Base-by-base conservation (phyloP, 2,113 vertebrate species). In the Oreochromis tanganicae region DNA sequence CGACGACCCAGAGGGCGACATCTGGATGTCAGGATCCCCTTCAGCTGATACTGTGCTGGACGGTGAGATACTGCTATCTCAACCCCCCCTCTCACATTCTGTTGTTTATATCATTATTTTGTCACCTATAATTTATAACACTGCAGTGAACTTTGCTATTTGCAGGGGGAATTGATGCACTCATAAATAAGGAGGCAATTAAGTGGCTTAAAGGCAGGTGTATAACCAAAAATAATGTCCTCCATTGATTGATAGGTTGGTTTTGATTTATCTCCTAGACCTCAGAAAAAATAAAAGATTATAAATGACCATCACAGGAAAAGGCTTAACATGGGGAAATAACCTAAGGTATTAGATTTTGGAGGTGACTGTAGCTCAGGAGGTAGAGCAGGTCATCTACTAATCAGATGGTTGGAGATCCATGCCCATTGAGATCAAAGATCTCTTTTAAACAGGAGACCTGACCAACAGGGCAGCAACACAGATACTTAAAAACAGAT, bases 1-100 rank as follows among this genome's bases (percentile, higher is more conserved):
- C 21, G 97, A 98, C 48, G 97, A 99, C 14, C 97, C 97, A 0
- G 97, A 97, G 9, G 98, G 98, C 7, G 94, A 95, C 9, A 7
- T 95, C 8, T 99, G 98, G 98, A 52, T 89, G 48, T 82, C 86
- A 0, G 88, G 90, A 7, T 87, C n/a, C 24, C 68, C 93, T 2
- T 90, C 88, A 3, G 82, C 93, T 9, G 93, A 92, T 19, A 86
- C 93, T 21, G 84, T 95, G 21, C 90, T 97, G 43, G 96, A 97
- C 6, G 94, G 98, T 98, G 93, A 97, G 97, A 24, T 9, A 10
- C 19, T 24, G 12, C 36, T 7, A 17, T 17, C 13, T 19, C 43
- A 50, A 27, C 3, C 46, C 27, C 27, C 34, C 17, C 48, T 34
- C 46, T 5, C 46, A 32, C 73, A 34, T 50, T 78, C 46, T 32